Evolutionary conservation across 2,888 invertebrate species (phyloP).

Genomic region (Polydrusus cervinus): DNA sequence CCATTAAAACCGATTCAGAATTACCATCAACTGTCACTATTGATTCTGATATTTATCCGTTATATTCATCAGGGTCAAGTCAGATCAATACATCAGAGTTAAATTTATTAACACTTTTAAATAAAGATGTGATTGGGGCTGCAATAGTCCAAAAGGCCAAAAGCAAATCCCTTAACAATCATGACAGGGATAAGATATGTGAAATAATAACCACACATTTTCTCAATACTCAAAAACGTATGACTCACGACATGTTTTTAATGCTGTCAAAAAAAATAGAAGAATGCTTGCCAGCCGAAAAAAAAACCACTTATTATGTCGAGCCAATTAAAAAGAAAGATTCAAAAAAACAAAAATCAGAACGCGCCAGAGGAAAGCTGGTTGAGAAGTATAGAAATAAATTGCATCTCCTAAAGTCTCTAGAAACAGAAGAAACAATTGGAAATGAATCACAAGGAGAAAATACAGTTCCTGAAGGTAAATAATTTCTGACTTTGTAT

Average conservation of each 20-base stretch:
- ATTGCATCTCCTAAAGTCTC: neutral
- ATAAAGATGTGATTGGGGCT: neutral
- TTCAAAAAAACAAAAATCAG: conserved; percentile 1
- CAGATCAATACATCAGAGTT: neutral
- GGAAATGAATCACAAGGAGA: too few relatives aligned
- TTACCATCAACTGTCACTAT: neutral
- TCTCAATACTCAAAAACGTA: neutral
- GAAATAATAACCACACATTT: conserved; percentile 17
- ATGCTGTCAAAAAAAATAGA: conserved; percentile 2
- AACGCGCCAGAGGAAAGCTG: conserved; percentile 18
- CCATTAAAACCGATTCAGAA: too few relatives aligned
- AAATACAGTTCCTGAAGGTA: too few relatives aligned
- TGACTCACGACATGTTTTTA: neutral
- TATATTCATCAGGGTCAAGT: neutral
- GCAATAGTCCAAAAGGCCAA: neutral
- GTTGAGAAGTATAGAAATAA: conserved; percentile 19
- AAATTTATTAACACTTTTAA: neutral
- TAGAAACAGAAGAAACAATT: too few relatives aligned
- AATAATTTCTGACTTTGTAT: too few relatives aligned
- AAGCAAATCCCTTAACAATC: neutral
- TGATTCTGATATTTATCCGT: neutral
- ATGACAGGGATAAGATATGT: conserved; percentile 13
- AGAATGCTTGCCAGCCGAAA: conserved; percentile 11
- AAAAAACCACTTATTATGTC: conserved; percentile 13
- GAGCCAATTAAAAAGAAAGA: conserved; percentile 5